Percentiles rank a stretch among this genome's conserved stretches.
These are phyloP conservation scores for Peromyscus polionotus DNA, from an alignment of 2,113 vertebrate genomes.

Conservation along the genomic window DNA sequence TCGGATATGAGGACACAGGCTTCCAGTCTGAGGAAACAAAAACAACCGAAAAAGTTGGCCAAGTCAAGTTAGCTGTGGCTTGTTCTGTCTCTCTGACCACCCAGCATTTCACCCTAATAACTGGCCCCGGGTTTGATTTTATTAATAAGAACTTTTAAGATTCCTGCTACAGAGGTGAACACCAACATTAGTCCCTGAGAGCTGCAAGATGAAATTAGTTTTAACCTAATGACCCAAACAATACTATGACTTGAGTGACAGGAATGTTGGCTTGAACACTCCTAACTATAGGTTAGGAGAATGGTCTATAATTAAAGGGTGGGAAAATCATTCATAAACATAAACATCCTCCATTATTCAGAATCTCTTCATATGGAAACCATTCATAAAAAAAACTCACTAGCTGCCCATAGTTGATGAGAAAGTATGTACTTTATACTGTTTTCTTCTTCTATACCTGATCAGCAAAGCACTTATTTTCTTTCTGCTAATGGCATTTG, in stretches of 20 bases:
- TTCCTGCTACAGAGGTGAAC: neutral
- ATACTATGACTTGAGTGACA: constrained; percentile 18
- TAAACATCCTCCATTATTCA: constrained; percentile 49
- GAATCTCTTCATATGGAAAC: constrained; percentile 50
- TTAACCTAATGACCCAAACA: constrained; percentile 54
- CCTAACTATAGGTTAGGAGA: constrained; percentile 62
- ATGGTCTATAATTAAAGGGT: constrained; percentile 66
- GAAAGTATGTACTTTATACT: constrained; percentile 63
- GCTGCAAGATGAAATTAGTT: constrained; percentile 19
- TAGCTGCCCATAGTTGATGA: constrained; percentile 55
- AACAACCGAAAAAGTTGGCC: too few species aligned
- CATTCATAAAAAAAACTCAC: constrained; percentile 76
- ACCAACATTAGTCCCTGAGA: neutral
- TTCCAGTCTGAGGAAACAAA: too few species aligned
- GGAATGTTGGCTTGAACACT: constrained; percentile 55
- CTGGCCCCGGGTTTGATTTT: too few species aligned
- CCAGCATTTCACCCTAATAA: too few species aligned
- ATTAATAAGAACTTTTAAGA: too few species aligned
- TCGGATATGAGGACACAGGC: too few species aligned
- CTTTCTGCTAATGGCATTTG: constrained; percentile 36
- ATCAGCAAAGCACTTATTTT: constrained; percentile 71
- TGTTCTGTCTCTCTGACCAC: too few species aligned
- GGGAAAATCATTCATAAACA: constrained; percentile 71
- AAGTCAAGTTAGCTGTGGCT: too few species aligned
- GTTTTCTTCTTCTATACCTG: constrained; percentile 59